Evolutionary conservation across 2,888 invertebrate species (phyloP).

Genomic region (Drosophila testacea): DNA sequence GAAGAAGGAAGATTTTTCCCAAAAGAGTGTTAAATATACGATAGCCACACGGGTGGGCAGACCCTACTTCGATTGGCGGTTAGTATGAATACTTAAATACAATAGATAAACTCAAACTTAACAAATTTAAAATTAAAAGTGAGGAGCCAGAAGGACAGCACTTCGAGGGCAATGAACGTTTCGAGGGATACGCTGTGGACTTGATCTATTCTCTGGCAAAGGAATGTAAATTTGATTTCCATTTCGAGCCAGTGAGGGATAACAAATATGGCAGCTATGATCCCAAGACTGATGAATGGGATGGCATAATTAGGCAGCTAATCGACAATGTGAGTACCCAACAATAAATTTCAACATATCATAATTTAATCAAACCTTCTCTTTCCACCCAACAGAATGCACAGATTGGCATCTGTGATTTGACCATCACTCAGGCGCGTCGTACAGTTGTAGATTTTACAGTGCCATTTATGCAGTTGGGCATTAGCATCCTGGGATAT

Average conservation of each 20-base stretch:
- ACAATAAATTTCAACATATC: constrained; percentile 14
- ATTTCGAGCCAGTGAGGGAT: constrained; percentile 90
- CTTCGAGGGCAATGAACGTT: constrained; percentile 90
- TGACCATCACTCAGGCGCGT: constrained; percentile 98
- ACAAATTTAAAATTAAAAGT: constrained; percentile 23
- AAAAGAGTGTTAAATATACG: constrained; percentile 87
- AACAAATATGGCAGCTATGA: constrained; percentile 90
- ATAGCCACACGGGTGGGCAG: constrained; percentile 90
- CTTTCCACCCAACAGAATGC: constrained; percentile 89
- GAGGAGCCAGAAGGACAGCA: constrained; percentile 78
- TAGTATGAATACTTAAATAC: constrained; percentile 26
- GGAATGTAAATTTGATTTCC: constrained; percentile 89
- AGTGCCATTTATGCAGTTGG: constrained; percentile 98
- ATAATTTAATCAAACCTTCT: background rate
- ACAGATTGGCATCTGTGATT: constrained; percentile 97
- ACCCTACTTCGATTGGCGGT: constrained; percentile 89
- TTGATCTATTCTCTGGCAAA: constrained; percentile 92
- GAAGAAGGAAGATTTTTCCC: constrained; percentile 86
- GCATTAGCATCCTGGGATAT: constrained; percentile 94
- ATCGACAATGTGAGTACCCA: constrained; percentile 88
- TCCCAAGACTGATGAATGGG: constrained; percentile 90
- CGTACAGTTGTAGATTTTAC: constrained; percentile 96
- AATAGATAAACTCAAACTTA: background rate
- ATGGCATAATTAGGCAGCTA: constrained; percentile 91
- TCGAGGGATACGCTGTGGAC: constrained; percentile 96